Percentiles rank a stretch among this genome's conserved stretches.
Evolutionary conservation across 2,797 vertebrate species (phyloP).

Genomic region (Sphenodon punctatus): DNA sequence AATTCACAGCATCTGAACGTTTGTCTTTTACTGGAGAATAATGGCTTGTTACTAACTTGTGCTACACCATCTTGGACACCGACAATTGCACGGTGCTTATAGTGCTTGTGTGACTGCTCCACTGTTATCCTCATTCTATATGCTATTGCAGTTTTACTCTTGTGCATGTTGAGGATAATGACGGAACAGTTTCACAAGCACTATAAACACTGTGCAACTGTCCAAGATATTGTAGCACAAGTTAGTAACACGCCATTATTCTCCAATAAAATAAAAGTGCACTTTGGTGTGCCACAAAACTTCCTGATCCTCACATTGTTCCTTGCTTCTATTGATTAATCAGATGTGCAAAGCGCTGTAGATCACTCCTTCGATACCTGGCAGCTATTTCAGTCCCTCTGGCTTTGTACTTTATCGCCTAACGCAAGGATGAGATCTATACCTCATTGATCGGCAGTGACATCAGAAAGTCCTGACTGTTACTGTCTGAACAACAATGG

Average conservation of each 20-base stretch:
- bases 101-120: too few relatives aligned
- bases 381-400: not conserved
- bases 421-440: accelerated
- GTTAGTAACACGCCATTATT: not conserved
- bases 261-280: not conserved
- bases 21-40: too few relatives aligned
- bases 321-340: not conserved
- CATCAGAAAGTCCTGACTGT: not conserved
- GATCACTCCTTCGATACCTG: accelerated
- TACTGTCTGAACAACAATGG: not conserved
- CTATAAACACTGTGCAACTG: too few relatives aligned
- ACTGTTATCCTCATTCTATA: too few relatives aligned
- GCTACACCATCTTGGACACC: too few relatives aligned
- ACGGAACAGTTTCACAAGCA: too few relatives aligned
- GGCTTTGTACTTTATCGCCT: not conserved
- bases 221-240: not conserved
- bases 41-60: too few relatives aligned
- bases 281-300: not conserved
- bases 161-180: too few relatives aligned
- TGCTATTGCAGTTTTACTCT: too few relatives aligned
- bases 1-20: not conserved
- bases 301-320: not conserved
- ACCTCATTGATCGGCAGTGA: accelerated
- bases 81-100: too few relatives aligned
- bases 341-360: not conserved